Percentiles rank a stretch among this genome's conserved stretches.
These are phyloP conservation scores for Lasiurus cinereus DNA, from an alignment of 2,113 vertebrate species.

Conservation along the genomic window DNA sequence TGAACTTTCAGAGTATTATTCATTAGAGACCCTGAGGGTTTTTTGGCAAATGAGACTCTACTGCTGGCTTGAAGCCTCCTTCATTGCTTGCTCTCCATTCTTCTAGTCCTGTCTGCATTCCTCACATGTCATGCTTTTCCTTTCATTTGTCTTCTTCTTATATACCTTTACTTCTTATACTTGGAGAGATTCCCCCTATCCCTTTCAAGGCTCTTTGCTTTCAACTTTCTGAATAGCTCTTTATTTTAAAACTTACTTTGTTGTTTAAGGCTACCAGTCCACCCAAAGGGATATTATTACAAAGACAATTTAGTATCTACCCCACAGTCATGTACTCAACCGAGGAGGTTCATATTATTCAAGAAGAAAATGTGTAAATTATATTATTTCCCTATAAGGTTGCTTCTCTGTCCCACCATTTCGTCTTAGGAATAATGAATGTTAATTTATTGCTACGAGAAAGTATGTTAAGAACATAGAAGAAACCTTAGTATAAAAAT, in stretches of 20 bases:
- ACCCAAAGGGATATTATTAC: not conserved
- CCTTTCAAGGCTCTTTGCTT: not conserved
- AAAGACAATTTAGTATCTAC: not conserved
- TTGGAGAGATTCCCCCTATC: not conserved
- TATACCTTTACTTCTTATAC: conserved; percentile 29
- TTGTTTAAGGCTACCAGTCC: not conserved
- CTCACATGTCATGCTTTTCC: not conserved
- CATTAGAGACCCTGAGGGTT: not conserved
- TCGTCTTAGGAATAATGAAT: not conserved
- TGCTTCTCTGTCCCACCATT: not conserved
- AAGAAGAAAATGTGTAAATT: not conserved
- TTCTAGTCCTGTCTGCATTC: not conserved
- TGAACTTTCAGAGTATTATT: not conserved
- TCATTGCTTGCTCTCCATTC: not conserved
- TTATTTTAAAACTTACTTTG: conserved; percentile 4
- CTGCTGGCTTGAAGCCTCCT: not conserved
- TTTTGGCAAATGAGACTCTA: conserved; percentile 3
- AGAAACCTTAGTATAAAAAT: not conserved
- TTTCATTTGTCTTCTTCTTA: not conserved
- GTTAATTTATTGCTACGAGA: not conserved
- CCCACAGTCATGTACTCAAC: not conserved
- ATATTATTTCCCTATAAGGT: not conserved
- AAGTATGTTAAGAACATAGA: conserved; percentile 20
- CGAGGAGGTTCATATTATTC: not conserved
- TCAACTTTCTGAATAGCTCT: not conserved